Base-by-base conservation (phyloP, 2,797 vertebrate genomes). In the Rhadinocentrus ornatus region DNA sequence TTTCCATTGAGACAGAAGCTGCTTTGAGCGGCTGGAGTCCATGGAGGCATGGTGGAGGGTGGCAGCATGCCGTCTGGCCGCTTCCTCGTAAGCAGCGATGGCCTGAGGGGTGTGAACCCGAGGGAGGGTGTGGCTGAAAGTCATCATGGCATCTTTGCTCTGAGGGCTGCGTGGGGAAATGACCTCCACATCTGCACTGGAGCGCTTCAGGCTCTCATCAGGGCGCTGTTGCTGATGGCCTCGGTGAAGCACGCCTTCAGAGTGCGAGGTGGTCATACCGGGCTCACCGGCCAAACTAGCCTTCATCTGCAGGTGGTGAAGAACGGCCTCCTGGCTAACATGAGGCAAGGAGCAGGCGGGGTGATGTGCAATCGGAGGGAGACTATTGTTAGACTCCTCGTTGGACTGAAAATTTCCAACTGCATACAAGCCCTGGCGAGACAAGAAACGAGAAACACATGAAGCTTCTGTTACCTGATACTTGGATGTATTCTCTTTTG, bases 1-100 rank as follows among this genome's bases (percentile, higher is more conserved):
- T 90, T 98, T 99, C 98, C 98, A 99, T 77, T 99, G 98, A 18
- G 97, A 97, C 39, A 99, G 94, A 65, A 99, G 95, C 88, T 99
- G 97, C 81, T 98, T 99, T 34, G 98, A 99, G 20, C 97, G 94
- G 27, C 96, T 96, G 0, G 96, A 96, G 86, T 99, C 98, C 96
- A 99, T 96, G 2, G 98, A 97, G 6, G 96, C 95, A 0, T 98
- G 96, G 82, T 99, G 96, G 75, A 99, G 96, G 31, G 95, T 96
- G 66, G 96, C 95, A 35, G 96, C 95, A 0, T 97, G 97, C 73
- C 96, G 95, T 37, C 95, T 91, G 6, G 95, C 95, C 0, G 95
- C 94, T 66, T 99, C 97, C 79, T 99, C 97, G 48, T 97, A 87
- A 0, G 96, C 95, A 0, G 96, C 91, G 39, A 93, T 91, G 58